phyloP scores from a whole-genome alignment of 2,797 vertebrate species.

The Kryptolebias ocellatus region DNA sequence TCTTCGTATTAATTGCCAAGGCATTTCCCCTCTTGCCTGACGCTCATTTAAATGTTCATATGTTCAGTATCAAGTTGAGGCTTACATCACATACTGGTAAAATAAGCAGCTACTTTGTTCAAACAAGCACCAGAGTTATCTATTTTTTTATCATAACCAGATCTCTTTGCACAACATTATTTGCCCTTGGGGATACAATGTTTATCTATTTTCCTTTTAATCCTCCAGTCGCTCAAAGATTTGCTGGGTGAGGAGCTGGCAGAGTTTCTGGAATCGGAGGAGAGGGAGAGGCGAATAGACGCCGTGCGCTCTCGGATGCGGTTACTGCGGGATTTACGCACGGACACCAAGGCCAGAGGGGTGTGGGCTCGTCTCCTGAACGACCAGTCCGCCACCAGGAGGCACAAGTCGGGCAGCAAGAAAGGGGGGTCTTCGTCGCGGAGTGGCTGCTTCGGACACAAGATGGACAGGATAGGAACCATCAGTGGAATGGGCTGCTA shows the following conservation, averaged over 20 bases:
- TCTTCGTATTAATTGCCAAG: slow-evolving; percentile 13
- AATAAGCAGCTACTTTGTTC: slow-evolving; percentile 12
- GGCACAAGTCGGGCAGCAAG: slow-evolving; percentile 86
- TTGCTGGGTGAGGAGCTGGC: slow-evolving; percentile 85
- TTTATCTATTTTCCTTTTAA: slow-evolving; percentile 39
- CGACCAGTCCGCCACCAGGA: slow-evolving; percentile 83
- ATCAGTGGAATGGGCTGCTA: slow-evolving; percentile 97
- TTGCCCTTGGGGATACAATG: not conserved
- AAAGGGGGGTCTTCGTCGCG: slow-evolving; percentile 83
- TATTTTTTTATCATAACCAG: slow-evolving; percentile 2
- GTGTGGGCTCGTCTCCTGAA: slow-evolving; percentile 88
- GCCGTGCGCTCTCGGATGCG: slow-evolving; percentile 82
- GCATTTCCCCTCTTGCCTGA: not conserved
- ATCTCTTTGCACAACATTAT: slow-evolving; percentile 10
- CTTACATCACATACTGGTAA: slow-evolving; percentile 7
- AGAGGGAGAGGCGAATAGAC: slow-evolving; percentile 77
- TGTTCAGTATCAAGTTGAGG: slow-evolving; percentile 2
- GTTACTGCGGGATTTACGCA: slow-evolving; percentile 84
- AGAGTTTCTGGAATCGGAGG: slow-evolving; percentile 83
- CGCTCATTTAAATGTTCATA: slow-evolving; percentile 10
- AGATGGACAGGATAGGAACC: slow-evolving; percentile 97
- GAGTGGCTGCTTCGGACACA: slow-evolving; percentile 95
- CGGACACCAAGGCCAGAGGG: slow-evolving; percentile 85
- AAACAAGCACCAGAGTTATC: slow-evolving; percentile 14
- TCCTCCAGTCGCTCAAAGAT: slow-evolving; percentile 80